phyloP scores from a whole-genome alignment of 2,888 invertebrate species.

The Ditula angustiorana region DNA sequence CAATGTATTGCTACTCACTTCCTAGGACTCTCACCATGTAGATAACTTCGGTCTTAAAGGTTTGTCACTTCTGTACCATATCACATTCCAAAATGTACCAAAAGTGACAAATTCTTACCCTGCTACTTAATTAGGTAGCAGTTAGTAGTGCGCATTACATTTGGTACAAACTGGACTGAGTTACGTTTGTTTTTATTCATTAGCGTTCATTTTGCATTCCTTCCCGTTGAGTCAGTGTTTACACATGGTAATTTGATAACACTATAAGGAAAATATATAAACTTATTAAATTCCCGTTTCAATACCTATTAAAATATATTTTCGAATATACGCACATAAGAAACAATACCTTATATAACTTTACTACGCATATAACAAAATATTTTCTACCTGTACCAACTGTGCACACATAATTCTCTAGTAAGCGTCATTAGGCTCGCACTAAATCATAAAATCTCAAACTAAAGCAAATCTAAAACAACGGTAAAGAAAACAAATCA shows the following conservation, averaged over 20 bases:
- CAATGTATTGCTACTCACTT: no score
- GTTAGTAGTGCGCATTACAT: not conserved
- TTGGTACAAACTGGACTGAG: no score
- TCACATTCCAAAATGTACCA: no score
- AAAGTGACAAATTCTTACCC: no score
- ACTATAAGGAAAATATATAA: not conserved
- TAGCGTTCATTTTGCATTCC: not conserved
- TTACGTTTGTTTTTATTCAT: not conserved
- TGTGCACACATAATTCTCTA: not conserved
- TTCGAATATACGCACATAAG: no score
- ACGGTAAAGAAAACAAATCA: slow-evolving; percentile 43
- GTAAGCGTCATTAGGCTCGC: not conserved
- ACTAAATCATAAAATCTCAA: slow-evolving; percentile 27
- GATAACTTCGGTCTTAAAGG: no score
- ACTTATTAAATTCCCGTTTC: no score
- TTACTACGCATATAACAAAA: not conserved
- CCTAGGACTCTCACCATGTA: no score
- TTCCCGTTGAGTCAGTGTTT: slow-evolving; percentile 7
- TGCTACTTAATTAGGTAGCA: no score
- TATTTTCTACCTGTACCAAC: not conserved
- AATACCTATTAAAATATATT: no score
- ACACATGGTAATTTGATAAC: not conserved
- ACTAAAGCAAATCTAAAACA: slow-evolving; percentile 26
- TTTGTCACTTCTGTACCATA: no score
- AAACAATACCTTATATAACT: not conserved